phyloP scores from a whole-genome alignment of 2,888 invertebrate genomes.

The Phrixothrix hirtus region DNA sequence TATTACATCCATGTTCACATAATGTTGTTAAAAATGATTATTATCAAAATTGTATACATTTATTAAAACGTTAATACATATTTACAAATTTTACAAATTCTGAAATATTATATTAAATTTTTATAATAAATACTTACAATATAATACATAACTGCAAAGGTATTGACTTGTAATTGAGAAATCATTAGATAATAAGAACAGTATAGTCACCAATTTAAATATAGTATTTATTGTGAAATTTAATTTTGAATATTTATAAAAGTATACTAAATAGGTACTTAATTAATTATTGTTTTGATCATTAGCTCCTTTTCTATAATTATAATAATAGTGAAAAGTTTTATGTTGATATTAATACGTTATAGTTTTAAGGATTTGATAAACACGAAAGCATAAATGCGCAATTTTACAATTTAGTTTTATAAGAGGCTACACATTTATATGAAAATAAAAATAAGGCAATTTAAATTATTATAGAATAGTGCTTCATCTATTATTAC shows the following conservation, averaged over 20 bases:
- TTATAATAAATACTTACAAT: constrained; percentile 40
- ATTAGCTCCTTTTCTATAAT: neutral
- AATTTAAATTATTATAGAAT: neutral
- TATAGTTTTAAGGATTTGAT: too few species aligned
- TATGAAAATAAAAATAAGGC: neutral
- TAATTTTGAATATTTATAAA: neutral
- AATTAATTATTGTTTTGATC: neutral
- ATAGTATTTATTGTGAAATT: neutral
- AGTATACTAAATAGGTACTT: neutral
- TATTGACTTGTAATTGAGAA: constrained; percentile 11
- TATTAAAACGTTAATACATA: constrained; percentile 31
- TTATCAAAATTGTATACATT: constrained; percentile 23
- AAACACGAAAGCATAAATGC: too few species aligned
- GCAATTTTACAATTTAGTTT: too few species aligned
- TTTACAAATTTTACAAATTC: constrained; percentile 36
- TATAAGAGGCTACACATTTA: neutral
- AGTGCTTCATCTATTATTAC: constrained; percentile 14
- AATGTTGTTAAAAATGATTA: too few species aligned
- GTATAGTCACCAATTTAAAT: too few species aligned
- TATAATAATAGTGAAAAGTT: neutral
- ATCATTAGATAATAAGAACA: too few species aligned
- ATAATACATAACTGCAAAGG: constrained; percentile 36
- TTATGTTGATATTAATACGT: neutral
- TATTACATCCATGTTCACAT: too few species aligned
- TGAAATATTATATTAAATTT: constrained; percentile 32